Conservation (phyloP, 2,113 vertebrate genomes). For the Sinocyclocheilus anshuiensis region DNA sequence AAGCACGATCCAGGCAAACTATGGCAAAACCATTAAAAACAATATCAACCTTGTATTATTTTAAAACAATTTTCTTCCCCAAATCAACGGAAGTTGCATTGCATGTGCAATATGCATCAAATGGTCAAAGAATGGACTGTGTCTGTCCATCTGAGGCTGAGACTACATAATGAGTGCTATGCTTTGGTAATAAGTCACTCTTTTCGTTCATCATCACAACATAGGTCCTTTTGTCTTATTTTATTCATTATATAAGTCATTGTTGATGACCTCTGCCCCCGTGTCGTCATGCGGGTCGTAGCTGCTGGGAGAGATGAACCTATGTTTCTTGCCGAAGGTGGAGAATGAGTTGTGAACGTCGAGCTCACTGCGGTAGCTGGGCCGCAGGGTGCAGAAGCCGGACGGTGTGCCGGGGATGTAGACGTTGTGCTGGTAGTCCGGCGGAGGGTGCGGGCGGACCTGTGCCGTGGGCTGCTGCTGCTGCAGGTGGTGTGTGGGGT, state of each 20-base stretch:
- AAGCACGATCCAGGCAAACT: background rate
- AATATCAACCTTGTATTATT: background rate
- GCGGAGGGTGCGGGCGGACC: conserved; percentile 72
- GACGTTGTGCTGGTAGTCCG: conserved; percentile 91
- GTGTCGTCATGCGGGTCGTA: conserved; percentile 78
- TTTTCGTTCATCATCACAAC: background rate
- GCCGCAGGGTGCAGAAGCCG: conserved; percentile 79
- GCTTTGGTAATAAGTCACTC: conserved; percentile 49
- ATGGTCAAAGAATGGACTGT: background rate
- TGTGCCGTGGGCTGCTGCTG: conserved; percentile 45
- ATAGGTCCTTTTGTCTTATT: background rate
- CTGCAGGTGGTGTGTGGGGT: conserved; percentile 71
- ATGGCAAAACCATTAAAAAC: background rate
- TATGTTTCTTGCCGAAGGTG: conserved; percentile 89
- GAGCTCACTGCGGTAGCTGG: conserved; percentile 74
- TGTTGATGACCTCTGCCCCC: conserved; percentile 81
- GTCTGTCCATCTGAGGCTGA: background rate
- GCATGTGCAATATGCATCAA: conserved; percentile 18
- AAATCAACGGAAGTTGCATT: background rate
- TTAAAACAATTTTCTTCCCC: background rate
- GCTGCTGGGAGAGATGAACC: conserved; percentile 76
- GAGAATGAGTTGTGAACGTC: conserved; percentile 89
- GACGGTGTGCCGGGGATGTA: conserved; percentile 88
- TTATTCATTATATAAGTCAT: conserved; percentile 81
- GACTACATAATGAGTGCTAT: conserved; percentile 27